Percentiles rank a stretch among this genome's conserved stretches.
Conservation (phyloP, 2,888 invertebrate species). For the Drosophila paranaensis region DNA sequence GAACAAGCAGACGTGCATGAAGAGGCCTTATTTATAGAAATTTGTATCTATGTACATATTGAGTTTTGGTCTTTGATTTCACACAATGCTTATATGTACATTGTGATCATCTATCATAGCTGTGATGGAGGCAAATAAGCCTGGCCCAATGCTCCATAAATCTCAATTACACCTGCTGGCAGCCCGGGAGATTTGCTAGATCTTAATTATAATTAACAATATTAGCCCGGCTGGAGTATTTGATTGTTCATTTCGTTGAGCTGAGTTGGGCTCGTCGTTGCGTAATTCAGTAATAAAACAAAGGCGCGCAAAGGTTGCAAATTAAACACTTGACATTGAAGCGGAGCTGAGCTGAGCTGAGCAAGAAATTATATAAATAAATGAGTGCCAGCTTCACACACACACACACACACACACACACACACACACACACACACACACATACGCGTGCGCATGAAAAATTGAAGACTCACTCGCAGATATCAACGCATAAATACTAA, state of each 20-base stretch:
- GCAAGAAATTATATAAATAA: constrained; percentile 70
- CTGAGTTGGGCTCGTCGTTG: constrained; percentile 12
- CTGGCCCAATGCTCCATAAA: neutral
- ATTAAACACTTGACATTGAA: constrained; percentile 57
- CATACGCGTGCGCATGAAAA: constrained; percentile 48
- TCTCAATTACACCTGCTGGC: neutral
- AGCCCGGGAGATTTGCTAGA: neutral
- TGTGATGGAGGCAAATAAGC: neutral
- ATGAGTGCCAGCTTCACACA: constrained; percentile 46
- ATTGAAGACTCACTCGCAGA: constrained; percentile 72
- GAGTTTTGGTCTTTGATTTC: neutral
- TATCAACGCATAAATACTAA: constrained; percentile 77
- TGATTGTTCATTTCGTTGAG: constrained; percentile 10
- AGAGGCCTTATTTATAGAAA: constrained; percentile 1
- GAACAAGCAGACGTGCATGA: constrained; percentile 2
- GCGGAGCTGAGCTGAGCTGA: constrained; percentile 16
- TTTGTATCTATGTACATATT: neutral
- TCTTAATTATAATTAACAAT: constrained; percentile 30
- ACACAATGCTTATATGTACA: too few relatives aligned
- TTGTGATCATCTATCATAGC: too few relatives aligned
- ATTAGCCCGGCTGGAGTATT: constrained; percentile 8
- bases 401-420: constrained; percentile 7
- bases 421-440: constrained; percentile 17
- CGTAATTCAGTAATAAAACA: constrained; percentile 28
- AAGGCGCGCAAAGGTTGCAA: constrained; percentile 42